Conservation (phyloP, 2,113 vertebrate species). For the Meriones unguiculatus region DNA sequence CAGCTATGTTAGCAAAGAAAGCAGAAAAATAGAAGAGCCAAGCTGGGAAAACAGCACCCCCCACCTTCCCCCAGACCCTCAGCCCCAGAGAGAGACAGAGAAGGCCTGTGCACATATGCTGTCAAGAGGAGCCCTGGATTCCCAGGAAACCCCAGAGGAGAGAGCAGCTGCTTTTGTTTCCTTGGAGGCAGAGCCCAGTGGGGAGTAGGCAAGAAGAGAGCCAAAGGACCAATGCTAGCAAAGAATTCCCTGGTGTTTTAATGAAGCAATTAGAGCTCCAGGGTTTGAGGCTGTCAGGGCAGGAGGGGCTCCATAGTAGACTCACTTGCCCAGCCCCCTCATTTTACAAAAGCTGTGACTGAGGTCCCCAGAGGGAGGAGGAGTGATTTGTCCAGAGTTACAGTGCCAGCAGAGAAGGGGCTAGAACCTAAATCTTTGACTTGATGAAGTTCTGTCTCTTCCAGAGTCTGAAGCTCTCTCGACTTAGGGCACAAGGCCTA, state of each 20-base stretch:
- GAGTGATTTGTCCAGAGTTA: conserved; percentile 4
- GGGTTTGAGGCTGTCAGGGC: neutral
- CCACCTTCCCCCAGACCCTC: neutral
- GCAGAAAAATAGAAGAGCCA: neutral
- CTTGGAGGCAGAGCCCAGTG: conserved; percentile 71
- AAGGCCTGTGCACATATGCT: conserved; percentile 21
- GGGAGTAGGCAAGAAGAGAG: conserved; percentile 61
- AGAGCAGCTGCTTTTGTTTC: conserved; percentile 75
- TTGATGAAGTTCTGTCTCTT: neutral
- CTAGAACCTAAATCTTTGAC: neutral
- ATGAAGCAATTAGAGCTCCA: conserved; percentile 75
- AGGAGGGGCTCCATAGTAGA: neutral
- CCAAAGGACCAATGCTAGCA: conserved; percentile 57
- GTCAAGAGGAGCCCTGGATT: neutral
- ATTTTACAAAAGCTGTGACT: conserved; percentile 37
- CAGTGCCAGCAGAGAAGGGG: neutral
- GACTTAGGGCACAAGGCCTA: accelerated
- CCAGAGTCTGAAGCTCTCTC: neutral
- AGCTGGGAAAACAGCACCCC: neutral
- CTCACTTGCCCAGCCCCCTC: neutral
- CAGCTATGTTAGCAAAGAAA: conserved; percentile 19
- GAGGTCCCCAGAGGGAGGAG: neutral
- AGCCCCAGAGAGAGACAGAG: neutral
- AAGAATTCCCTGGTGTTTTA: conserved; percentile 69
- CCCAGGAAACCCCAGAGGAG: conserved; percentile 46